phyloP scores from a whole-genome alignment of 2,888 invertebrate genomes.

The Lithophane leautieri region DNA sequence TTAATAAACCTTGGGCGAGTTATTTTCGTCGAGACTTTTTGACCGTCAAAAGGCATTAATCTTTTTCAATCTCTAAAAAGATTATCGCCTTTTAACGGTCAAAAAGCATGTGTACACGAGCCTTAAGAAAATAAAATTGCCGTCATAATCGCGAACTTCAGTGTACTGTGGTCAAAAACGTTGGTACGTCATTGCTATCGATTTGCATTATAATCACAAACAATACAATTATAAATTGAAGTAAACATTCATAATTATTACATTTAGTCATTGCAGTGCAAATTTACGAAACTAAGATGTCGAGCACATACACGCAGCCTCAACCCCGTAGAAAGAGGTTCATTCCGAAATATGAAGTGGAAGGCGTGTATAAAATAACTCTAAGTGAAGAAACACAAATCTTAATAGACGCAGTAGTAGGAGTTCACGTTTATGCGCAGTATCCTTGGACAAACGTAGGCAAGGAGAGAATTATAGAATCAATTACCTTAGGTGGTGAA shows the following conservation, averaged over 20 bases:
- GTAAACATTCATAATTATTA: neutral
- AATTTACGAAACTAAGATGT: conserved; percentile 69
- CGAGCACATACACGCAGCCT: conserved; percentile 55
- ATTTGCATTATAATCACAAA: neutral
- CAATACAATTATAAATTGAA: neutral
- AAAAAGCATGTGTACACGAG: neutral
- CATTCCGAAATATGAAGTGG: conserved; percentile 88
- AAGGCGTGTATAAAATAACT: conserved; percentile 89
- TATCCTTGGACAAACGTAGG: conserved; percentile 93
- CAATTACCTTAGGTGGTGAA: conserved; percentile 90
- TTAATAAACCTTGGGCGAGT: neutral
- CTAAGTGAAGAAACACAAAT: conserved; percentile 91
- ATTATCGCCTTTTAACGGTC: too few species aligned
- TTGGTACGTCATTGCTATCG: neutral
- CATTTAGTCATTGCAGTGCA: conserved; percentile 68
- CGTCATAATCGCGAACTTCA: conserved; percentile 9
- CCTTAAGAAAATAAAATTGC: neutral
- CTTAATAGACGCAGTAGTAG: conserved; percentile 92
- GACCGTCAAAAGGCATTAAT: too few species aligned
- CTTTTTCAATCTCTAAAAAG: too few species aligned
- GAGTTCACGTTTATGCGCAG: conserved; percentile 93
- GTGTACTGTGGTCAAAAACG: neutral
- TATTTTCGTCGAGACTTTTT: neutral
- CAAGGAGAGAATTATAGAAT: conserved; percentile 91
- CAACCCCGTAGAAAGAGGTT: conserved; percentile 85